A percentile compares a stretch with the other conserved stretches of the same genome.
These are phyloP conservation scores for Heliconius himera DNA, from an alignment of 1,140 invertebrate species.

Conservation along the genomic window DNA sequence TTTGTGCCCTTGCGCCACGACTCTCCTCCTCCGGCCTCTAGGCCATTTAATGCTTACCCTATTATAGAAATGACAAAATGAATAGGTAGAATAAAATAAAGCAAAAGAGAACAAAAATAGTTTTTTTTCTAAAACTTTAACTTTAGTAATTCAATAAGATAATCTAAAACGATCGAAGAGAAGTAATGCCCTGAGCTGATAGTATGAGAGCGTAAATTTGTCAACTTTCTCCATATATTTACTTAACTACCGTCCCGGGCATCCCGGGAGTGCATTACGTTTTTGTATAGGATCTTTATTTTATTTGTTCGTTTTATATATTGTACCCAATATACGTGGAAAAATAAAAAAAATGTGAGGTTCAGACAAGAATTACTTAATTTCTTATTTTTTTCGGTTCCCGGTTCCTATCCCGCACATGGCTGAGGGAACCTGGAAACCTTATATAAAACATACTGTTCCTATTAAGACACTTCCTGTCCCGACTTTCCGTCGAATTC, in stretches of 20 bases:
- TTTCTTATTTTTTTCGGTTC: too few relatives aligned
- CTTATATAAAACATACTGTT: too few relatives aligned
- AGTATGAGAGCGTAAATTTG: conserved; percentile 2
- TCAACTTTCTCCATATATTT: conserved; percentile 11
- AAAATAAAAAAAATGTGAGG: neutral
- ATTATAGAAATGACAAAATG: too few relatives aligned
- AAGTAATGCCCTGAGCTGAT: neutral
- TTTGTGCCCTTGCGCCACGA: too few relatives aligned
- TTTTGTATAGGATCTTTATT: neutral
- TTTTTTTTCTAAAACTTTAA: neutral
- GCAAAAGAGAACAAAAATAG: too few relatives aligned
- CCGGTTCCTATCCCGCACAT: too few relatives aligned
- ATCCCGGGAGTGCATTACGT: conserved; percentile 2
- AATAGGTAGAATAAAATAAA: too few relatives aligned
- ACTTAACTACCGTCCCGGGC: conserved; percentile 6
- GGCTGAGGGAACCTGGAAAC: too few relatives aligned
- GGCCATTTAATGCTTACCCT: too few relatives aligned
- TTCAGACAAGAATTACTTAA: neutral
- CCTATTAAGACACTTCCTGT: too few relatives aligned
- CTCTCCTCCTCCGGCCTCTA: too few relatives aligned
- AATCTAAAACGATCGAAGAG: neutral
- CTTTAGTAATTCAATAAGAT: neutral
- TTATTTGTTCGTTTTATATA: neutral
- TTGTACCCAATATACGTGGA: neutral
- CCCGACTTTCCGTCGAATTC: too few relatives aligned